A percentile compares a stretch with the other conserved stretches of the same genome.
Evolutionary conservation across 1,140 invertebrate species (phyloP).

Genomic region (Apis cerana): DNA sequence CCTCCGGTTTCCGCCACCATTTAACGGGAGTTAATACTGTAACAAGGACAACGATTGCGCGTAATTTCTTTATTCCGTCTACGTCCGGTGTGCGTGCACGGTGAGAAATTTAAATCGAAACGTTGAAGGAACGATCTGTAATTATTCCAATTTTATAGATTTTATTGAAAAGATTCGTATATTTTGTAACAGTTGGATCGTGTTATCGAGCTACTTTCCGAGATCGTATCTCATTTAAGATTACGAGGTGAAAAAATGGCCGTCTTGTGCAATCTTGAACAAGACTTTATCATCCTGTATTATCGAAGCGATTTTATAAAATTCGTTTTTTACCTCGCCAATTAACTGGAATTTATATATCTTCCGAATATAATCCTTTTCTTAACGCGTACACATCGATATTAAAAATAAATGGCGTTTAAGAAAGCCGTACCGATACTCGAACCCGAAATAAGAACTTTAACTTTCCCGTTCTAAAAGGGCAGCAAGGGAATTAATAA

Average conservation of each 20-base stretch:
- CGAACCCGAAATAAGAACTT: not conserved
- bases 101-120: not conserved
- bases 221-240: not conserved
- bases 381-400: not conserved
- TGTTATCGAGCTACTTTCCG: not conserved
- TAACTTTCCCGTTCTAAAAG: not conserved
- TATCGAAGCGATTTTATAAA: not conserved
- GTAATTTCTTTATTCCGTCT: constrained; percentile 23
- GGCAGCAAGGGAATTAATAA: constrained; percentile 21
- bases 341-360: constrained; percentile 3
- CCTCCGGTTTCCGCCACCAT: not conserved
- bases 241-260: not conserved
- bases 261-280: not conserved
- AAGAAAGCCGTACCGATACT: not conserved
- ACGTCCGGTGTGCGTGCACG: no score
- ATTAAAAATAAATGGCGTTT: not conserved
- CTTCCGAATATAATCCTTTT: not conserved
- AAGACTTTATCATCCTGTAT: not conserved
- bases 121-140: not conserved
- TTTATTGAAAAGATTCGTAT: not conserved
- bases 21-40: constrained; percentile 22
- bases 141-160: not conserved
- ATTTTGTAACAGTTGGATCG: not conserved
- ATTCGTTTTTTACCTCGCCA: not conserved
- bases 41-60: constrained; percentile 19